Evolutionary conservation across 2,888 invertebrate species (phyloP), one percentile per base, ranked within the genome.

Genomic region (Mayetiola destructor): DNA sequence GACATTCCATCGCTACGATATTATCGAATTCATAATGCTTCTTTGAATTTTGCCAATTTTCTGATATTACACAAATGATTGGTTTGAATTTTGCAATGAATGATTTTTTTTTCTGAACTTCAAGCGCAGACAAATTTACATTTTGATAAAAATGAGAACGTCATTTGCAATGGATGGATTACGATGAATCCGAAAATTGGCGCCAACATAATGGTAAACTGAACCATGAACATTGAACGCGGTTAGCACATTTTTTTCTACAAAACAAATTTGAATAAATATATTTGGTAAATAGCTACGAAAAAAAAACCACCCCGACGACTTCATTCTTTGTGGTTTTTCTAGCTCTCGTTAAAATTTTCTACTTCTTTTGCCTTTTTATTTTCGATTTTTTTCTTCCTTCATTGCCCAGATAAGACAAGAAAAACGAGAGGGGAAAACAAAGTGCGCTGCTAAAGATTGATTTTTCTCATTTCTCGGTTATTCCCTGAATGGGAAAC

Each of bases 191-290:
- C 48, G 27, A 27, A 48, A 48, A n/a, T 48, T 27, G 48, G 48
- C 48, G 48, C 48, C 48, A 48, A 27, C 48, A 48, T 48, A 48
- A n/a, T n/a, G n/a, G n/a, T n/a, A n/a, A n/a, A n/a, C n/a, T n/a
- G n/a, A n/a, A n/a, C n/a, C n/a, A n/a, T n/a, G n/a, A n/a, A n/a
- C n/a, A n/a, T n/a, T n/a, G n/a, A n/a, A n/a, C n/a, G n/a, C n/a
- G n/a, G n/a, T n/a, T n/a, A n/a, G n/a, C n/a, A n/a, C n/a, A n/a
- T n/a, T n/a, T n/a, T n/a, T n/a, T n/a, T 48, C 27, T 27, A 48
- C 48, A 27, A 48, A 3, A 9, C 27, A n/a, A 48, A 48, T 9
- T 48, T 48, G 48, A 48, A 48, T 48, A 48, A 48, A 27, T 48
- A 27, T 27, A n/a, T 27, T 27, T n/a, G n/a, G n/a, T n/a, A n/a